Evolutionary conservation across 2,888 invertebrate genomes (phyloP).

Genomic region (Ochropacha duplaris): DNA sequence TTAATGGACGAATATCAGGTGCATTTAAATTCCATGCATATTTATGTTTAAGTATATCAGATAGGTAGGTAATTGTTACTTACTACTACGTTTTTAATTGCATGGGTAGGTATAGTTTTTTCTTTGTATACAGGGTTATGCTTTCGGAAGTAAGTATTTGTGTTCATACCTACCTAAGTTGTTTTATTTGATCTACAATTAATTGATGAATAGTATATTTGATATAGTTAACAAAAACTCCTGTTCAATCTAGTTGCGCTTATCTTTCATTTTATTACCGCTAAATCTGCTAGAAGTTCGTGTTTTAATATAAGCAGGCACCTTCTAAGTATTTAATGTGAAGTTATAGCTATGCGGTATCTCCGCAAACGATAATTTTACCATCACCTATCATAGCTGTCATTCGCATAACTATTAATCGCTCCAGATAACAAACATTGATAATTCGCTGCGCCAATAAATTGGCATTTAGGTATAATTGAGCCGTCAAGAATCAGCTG

Average conservation of each 20-base stretch:
- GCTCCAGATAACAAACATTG: constrained; percentile 23
- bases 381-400: neutral
- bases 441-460: constrained; percentile 43
- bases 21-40: constrained; percentile 37
- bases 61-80: neutral
- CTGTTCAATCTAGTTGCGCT: no score
- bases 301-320: no score
- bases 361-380: neutral
- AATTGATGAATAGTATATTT: no score
- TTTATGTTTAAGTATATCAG: constrained; percentile 8
- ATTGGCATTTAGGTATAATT: constrained; percentile 53
- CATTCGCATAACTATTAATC: constrained; percentile 10
- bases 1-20: constrained; percentile 73
- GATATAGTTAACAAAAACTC: no score
- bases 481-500: constrained; percentile 50
- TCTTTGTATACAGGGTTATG: neutral
- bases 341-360: neutral
- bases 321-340: no score
- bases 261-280: neutral
- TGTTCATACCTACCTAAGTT: no score
- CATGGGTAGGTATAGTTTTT: neutral
- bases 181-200: no score
- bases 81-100: neutral
- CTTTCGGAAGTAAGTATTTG: neutral
- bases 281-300: no score